phyloP scores from a whole-genome alignment of 1,140 invertebrate species.

The Sinella curviseta region DNA sequence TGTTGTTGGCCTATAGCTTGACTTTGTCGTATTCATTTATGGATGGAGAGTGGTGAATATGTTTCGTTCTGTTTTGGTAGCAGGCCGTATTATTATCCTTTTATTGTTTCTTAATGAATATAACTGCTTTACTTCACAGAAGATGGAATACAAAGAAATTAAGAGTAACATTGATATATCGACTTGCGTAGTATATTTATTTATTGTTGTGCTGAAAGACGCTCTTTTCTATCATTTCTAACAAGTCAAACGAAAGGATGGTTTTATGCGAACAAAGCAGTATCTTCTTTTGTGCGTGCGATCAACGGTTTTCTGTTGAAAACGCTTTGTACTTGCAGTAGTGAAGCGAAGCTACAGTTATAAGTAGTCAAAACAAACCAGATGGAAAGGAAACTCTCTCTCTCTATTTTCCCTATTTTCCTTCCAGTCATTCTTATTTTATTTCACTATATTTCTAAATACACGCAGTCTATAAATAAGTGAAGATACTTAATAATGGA shows the following conservation, averaged over 20 bases:
- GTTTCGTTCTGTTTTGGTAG: background rate
- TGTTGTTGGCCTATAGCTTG: background rate
- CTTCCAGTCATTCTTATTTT: too few species aligned
- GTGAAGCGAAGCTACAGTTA: too few species aligned
- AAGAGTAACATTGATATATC: background rate
- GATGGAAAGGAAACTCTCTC: too few species aligned
- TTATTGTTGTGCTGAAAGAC: slow-evolving; percentile 3
- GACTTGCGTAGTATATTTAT: background rate
- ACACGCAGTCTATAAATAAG: background rate
- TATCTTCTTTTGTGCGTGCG: background rate
- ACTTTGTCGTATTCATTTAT: background rate
- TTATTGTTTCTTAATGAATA: slow-evolving; percentile 10
- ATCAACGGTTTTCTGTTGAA: too few species aligned
- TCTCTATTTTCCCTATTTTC: background rate
- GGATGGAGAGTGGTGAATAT: too few species aligned
- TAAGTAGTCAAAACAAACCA: too few species aligned
- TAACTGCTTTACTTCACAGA: background rate
- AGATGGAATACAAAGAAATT: background rate
- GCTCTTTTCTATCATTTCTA: background rate
- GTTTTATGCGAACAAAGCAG: background rate
- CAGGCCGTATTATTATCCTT: background rate
- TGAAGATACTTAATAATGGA: too few species aligned
- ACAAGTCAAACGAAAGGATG: background rate
- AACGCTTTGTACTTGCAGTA: too few species aligned
- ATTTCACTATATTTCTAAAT: background rate